phyloP scores from a whole-genome alignment of 2,888 invertebrate genomes.

The Chouioia cunea region DNA sequence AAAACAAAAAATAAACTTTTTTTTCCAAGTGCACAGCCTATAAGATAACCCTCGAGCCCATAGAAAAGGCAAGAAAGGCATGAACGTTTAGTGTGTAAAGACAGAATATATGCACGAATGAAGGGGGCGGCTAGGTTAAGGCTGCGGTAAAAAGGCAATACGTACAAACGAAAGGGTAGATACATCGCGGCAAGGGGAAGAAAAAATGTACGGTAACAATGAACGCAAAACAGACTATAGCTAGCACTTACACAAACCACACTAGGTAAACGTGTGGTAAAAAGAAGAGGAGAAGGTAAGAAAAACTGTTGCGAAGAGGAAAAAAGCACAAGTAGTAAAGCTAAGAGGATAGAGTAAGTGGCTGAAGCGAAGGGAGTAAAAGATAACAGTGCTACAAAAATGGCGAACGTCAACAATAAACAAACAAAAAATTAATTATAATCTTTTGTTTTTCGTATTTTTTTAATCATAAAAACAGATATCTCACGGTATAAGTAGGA shows the following conservation, averaged over 20 bases:
- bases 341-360: slow-evolving; percentile 37
- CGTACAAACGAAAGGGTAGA: slow-evolving; percentile 22
- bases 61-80: neutral
- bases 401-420: neutral
- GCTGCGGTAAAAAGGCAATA: neutral
- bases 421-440: slow-evolving; percentile 20
- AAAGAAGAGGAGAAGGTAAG: neutral
- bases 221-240: neutral
- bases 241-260: neutral
- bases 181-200: neutral
- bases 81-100: slow-evolving; percentile 22
- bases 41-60: too few species aligned
- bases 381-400: slow-evolving; percentile 12
- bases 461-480: too few species aligned
- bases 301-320: neutral
- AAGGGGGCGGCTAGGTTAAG: too few species aligned
- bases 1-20: too few species aligned
- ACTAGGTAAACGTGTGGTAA: slow-evolving; percentile 9
- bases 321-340: slow-evolving; percentile 25
- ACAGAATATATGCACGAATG: slow-evolving; percentile 3
- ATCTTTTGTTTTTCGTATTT: too few species aligned
- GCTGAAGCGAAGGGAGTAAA: slow-evolving; percentile 13
- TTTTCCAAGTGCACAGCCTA: too few species aligned
- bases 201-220: slow-evolving; percentile 34
- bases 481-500: too few species aligned